A percentile compares a stretch with the other conserved stretches of the same genome.
phyloP scores from a whole-genome alignment of 2,797 vertebrate species.

The Pseudochirops cupreus region DNA sequence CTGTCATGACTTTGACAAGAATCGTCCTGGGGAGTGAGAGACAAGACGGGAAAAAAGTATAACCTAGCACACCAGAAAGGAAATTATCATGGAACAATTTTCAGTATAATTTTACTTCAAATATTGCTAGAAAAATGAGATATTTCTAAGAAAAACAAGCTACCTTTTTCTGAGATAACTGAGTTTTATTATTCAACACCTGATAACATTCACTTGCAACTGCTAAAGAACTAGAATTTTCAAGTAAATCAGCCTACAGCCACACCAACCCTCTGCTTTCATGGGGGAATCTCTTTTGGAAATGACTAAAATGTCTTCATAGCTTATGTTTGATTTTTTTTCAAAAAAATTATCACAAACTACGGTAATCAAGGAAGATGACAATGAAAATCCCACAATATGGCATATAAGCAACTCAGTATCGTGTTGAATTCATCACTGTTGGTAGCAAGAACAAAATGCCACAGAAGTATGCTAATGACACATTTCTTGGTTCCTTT shows the following conservation, averaged over 20 bases:
- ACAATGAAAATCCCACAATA: too few species aligned
- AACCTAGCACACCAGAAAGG: not conserved
- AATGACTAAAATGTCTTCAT: not conserved
- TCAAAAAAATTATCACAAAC: not conserved
- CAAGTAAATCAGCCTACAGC: not conserved
- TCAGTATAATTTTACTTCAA: not conserved
- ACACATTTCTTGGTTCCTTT: not conserved
- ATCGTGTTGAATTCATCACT: conserved; percentile 17
- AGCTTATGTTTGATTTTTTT: too few species aligned
- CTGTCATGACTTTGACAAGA: not conserved
- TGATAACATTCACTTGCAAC: conserved; percentile 9
- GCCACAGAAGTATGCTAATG: not conserved
- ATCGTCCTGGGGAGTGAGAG: not conserved
- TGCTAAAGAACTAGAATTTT: not conserved
- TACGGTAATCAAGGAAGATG: not conserved
- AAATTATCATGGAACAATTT: not conserved
- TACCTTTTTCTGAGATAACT: conserved; percentile 27
- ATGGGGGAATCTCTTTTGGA: not conserved
- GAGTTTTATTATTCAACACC: conserved; percentile 65
- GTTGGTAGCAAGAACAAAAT: conserved; percentile 26
- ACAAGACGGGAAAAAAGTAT: not conserved
- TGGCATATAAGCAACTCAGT: not conserved
- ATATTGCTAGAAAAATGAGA: not conserved
- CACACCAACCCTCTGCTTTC: not conserved
- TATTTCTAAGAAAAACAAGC: not conserved